Evolutionary conservation across 1,140 invertebrate species (phyloP).

Genomic region (Chelonus insularis): DNA sequence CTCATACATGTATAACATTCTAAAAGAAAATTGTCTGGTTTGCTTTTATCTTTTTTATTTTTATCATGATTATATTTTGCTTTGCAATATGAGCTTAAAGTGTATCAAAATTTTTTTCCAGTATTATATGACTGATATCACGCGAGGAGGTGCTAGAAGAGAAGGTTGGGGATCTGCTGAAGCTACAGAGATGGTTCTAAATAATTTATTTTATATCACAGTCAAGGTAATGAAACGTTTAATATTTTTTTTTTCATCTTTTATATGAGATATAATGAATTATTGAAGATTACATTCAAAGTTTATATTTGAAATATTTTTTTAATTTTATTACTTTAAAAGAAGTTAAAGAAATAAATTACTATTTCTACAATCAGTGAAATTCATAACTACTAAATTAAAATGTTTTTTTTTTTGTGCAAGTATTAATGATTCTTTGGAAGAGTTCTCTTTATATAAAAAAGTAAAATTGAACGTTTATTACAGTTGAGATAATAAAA

Average conservation of each 20-base stretch:
- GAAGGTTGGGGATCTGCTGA: slow-evolving; percentile 97
- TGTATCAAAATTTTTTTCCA: slow-evolving; percentile 50
- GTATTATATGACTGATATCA: slow-evolving; percentile 74
- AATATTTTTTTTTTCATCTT: neutral
- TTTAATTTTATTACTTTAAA: neutral
- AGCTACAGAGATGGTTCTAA: slow-evolving; percentile 99
- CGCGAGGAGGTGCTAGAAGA: slow-evolving; percentile 67
- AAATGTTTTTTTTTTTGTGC: too few species aligned
- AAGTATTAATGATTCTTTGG: too few species aligned
- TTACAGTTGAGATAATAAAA: too few species aligned
- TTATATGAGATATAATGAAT: too few species aligned
- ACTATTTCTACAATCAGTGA: too few species aligned
- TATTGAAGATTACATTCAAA: too few species aligned
- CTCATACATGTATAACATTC: neutral
- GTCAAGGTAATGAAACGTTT: slow-evolving; percentile 76
- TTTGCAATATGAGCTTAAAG: neutral
- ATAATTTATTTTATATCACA: slow-evolving; percentile 98
- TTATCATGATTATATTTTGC: neutral
- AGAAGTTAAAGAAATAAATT: too few species aligned
- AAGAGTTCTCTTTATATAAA: too few species aligned
- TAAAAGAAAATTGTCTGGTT: neutral
- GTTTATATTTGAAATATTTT: neutral
- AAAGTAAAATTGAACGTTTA: too few species aligned
- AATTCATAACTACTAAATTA: too few species aligned
- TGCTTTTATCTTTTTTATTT: neutral